Evolutionary conservation across 2,888 invertebrate species (phyloP).

Genomic region (Pseudeuparius sepicola): DNA sequence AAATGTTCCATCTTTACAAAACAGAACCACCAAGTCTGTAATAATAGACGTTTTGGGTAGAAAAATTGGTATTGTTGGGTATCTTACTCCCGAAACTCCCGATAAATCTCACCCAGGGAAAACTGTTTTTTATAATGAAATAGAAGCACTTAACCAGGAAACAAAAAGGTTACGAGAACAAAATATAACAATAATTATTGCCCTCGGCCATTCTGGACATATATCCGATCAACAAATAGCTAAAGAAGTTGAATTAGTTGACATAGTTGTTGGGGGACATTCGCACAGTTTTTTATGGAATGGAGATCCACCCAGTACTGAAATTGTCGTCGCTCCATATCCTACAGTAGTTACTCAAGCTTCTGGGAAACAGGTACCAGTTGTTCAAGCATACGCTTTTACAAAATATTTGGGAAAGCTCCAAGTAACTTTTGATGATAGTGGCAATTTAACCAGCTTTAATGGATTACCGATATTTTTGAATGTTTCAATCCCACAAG

Average conservation of each 20-base stretch:
- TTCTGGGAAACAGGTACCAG: slow-evolving; percentile 1
- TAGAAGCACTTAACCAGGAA: not conserved
- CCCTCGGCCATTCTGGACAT: slow-evolving; percentile 3
- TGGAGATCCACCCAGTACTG: not conserved
- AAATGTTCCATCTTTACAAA: too few relatives aligned
- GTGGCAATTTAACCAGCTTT: not conserved
- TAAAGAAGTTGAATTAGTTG: not conserved
- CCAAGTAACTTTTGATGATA: not conserved
- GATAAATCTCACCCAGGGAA: not conserved
- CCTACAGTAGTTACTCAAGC: not conserved
- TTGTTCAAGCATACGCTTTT: not conserved
- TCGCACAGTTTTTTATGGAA: not conserved
- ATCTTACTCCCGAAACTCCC: not conserved
- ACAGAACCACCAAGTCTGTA: too few relatives aligned
- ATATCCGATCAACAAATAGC: not conserved
- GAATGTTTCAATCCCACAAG: not conserved
- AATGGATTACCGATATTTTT: not conserved
- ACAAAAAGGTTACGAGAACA: not conserved
- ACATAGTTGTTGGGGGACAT: slow-evolving; percentile 1
- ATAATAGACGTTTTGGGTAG: not conserved
- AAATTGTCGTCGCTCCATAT: not conserved
- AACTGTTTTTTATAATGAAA: not conserved
- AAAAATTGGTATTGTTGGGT: slow-evolving; percentile 4
- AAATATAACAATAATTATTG: not conserved
- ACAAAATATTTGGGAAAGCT: slow-evolving; percentile 2